Percentiles rank a stretch among this genome's conserved stretches.
These are phyloP conservation scores for Drosophila varians DNA, from an alignment of 1,140 invertebrate species.

Conservation along the genomic window DNA sequence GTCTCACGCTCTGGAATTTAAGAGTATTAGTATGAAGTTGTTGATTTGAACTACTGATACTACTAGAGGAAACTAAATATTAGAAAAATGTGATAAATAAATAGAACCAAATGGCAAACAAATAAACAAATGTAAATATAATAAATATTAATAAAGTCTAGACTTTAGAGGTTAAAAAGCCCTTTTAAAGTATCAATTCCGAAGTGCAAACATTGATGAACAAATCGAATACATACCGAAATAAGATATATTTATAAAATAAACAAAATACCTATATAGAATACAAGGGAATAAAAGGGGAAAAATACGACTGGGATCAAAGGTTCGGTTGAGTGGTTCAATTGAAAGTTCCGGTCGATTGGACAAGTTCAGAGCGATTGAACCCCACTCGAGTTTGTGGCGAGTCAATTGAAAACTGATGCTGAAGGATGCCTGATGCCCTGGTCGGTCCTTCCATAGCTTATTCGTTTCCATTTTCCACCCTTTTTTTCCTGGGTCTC, in stretches of 20 bases:
- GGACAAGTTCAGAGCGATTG: slow-evolving; percentile 48
- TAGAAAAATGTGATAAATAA: too few relatives aligned
- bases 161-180: too few relatives aligned
- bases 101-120: too few relatives aligned
- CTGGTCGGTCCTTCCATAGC: too few relatives aligned
- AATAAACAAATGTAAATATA: too few relatives aligned
- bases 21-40: slow-evolving; percentile 8
- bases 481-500: slow-evolving; percentile 14
- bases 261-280: slow-evolving; percentile 31
- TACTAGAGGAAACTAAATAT: too few relatives aligned
- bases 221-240: slow-evolving; percentile 16
- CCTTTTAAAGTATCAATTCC: too few relatives aligned
- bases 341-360: slow-evolving; percentile 47
- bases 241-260: slow-evolving; percentile 35
- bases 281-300: not conserved
- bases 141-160: too few relatives aligned
- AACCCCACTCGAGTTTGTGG: slow-evolving; percentile 36
- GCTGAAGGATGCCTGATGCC: slow-evolving; percentile 23
- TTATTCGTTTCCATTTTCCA: slow-evolving; percentile 25
- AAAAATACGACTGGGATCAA: slow-evolving; percentile 29
- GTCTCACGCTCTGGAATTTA: not conserved
- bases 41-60: not conserved
- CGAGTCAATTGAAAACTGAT: slow-evolving; percentile 42
- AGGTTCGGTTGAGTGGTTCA: slow-evolving; percentile 46
- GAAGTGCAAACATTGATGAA: slow-evolving; percentile 1